Evolutionary conservation across 2,797 vertebrate species (phyloP), one percentile per base, ranked within the genome.

Genomic region (Microctenopoma stevenorrisi): DNA sequence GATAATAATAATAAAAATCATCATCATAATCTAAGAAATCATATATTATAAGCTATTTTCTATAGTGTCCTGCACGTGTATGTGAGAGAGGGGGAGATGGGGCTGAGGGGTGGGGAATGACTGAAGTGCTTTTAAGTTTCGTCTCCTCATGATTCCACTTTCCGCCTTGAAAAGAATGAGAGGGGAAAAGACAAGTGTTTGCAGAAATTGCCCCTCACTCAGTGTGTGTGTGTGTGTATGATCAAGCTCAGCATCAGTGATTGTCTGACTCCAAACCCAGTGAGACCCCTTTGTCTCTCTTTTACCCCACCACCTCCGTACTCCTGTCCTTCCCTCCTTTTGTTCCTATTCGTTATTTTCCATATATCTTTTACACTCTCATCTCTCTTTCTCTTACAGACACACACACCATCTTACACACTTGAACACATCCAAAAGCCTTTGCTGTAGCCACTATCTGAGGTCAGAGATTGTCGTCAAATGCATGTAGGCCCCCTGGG

Each of bases 181-280:
- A 86, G 74, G 61, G 78, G 76, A 88, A 78, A 81, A 88, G 79
- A 84, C 78, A 78, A 85, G 79, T 83, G 83, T 84, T 74, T 83
- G 75, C 71, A 75, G 69, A 73, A 79, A 72, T 73, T 76, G 79
- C 71, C 69, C 66, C 76, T 67, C 66, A 68, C 50, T 82, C 37
- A 72, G 59, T 58, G 53, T 42, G 26, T 30, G 16, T 53, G n/a
- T 50, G 43, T 43, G 56, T 66, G 68, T 53, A 35, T 33, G 74
- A 71, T 64, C 49, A 63, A 80, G 78, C 57, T 68, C 64, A 68
- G 69, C 13, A 42, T 66, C 74, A 81, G 79, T 70, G 66, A 80
- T 78, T 25, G 25, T 40, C 71, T 51, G 3, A 76, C 74, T 73
- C 65, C 49, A 71, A 65, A 72, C 18, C 68, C 65, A 10, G 13